Evolutionary conservation across 2,113 vertebrate species (phyloP), one percentile per base, ranked within the genome.

Genomic region (Bothrops jararaca): DNA sequence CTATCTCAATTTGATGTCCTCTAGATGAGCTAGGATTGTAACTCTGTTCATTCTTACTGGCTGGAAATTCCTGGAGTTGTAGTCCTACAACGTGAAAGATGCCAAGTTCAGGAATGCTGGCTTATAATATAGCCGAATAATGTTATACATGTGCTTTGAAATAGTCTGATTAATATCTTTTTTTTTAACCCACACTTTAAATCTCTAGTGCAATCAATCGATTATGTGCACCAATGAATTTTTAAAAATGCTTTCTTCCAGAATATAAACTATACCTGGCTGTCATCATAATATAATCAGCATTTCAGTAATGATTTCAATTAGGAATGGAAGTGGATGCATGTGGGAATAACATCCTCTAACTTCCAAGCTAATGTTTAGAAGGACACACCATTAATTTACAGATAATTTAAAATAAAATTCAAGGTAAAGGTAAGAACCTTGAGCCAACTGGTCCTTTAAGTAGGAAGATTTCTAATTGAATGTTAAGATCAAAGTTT

Each of bases 401-500:
- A 96, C 92, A 94, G 93, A 96, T 95, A 86, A 91, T 93, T 94
- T 94, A 94, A 94, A 96, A 96, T 93, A 95, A 90, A 95, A 97
- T 95, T 95, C 69, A 97, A 96, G 91, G 95, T 80, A 42, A 95
- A 94, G 93, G 91, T 93, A 74, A 93, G 95, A 95, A 97, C 93
- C 95, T 95, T 91, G 94, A 96, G 95, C 96, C 96, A 96, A 97
- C 96, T 96, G 95, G 93, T 95, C 96, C 95, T 98, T 97, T 97
- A 96, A 58, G 94, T 87, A 94, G 96, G 97, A 96, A 97, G 94
- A 85, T 95, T 96, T 97, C 97, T 98, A 98, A 98, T 98, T 98
- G 98, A 97, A 98, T 98, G 97, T 98, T 97, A 97, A 97, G 98
- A 98, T 98, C 98, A 98, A 98, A 98, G 98, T 98, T 97, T 98